Evolutionary conservation across 2,888 invertebrate genomes (phyloP).

Genomic region (Philonicus albiceps): DNA sequence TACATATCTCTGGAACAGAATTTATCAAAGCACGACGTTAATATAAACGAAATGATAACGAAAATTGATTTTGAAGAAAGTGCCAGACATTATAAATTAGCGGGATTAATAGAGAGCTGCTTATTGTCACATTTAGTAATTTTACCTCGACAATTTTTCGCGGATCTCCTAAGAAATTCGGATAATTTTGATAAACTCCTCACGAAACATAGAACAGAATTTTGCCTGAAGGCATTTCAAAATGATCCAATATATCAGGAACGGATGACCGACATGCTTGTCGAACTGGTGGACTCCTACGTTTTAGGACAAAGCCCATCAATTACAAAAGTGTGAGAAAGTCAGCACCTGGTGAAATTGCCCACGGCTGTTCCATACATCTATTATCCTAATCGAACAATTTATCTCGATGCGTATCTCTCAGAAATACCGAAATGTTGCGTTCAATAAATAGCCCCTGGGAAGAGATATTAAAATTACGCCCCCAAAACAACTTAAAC

Average conservation of each 20-base stretch:
- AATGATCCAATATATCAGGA: slow-evolving; percentile 64
- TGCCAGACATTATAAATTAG: slow-evolving; percentile 63
- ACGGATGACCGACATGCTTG: slow-evolving; percentile 66
- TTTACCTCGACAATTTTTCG: slow-evolving; percentile 65
- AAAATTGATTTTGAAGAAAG: slow-evolving; percentile 62
- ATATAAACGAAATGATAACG: slow-evolving; percentile 62
- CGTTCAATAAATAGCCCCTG: not conserved
- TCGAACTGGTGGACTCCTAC: slow-evolving; percentile 67
- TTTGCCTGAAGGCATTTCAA: slow-evolving; percentile 67
- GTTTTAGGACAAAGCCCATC: slow-evolving; percentile 48
- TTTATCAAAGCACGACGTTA: slow-evolving; percentile 61
- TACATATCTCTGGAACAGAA: slow-evolving; percentile 64
- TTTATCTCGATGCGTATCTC: not conserved
- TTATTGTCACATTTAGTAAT: slow-evolving; percentile 67
- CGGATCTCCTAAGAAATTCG: slow-evolving; percentile 64
- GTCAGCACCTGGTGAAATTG: not conserved
- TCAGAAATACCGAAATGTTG: not conserved
- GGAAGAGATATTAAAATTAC: not conserved
- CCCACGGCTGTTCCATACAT: not conserved
- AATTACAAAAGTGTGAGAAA: slow-evolving; percentile 39
- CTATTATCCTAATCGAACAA: not conserved
- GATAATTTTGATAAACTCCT: slow-evolving; percentile 67
- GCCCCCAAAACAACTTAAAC: not conserved
- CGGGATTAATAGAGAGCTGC: slow-evolving; percentile 67
- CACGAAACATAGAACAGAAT: slow-evolving; percentile 64